Evolutionary conservation across 37 sponge, comb jelly and placozoan species (phyloP).

Genomic region (Axinella damicornis): DNA sequence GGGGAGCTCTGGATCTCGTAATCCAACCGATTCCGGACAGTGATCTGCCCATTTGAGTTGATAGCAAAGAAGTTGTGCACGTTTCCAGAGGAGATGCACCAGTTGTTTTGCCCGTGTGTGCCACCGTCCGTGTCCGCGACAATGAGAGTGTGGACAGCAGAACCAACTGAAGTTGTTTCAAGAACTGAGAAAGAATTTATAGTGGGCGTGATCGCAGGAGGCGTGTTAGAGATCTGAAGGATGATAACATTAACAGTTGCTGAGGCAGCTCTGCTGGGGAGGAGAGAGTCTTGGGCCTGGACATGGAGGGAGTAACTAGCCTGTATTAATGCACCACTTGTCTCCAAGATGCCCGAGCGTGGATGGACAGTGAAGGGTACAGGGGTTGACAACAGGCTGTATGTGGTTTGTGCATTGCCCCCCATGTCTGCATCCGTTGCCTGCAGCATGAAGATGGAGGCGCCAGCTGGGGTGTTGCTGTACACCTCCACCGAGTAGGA

Average conservation of each 20-base stretch:
- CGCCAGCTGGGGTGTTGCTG: conserved; percentile 46
- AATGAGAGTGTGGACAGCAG: not conserved
- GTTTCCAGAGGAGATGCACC: conserved; percentile 67
- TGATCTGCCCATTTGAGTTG: conserved; percentile 15
- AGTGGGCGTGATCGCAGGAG: conserved; percentile 20
- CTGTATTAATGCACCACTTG: not conserved
- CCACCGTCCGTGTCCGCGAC: conserved; percentile 28
- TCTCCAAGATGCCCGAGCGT: conserved; percentile 41
- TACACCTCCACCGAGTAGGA: conserved; percentile 60
- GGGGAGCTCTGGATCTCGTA: conserved; percentile 35
- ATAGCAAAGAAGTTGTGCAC: conserved; percentile 21
- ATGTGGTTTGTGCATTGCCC: conserved; percentile 21
- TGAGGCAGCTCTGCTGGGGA: not conserved
- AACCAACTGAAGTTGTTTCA: conserved; percentile 33
- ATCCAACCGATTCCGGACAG: conserved; percentile 9
- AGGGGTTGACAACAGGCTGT: not conserved
- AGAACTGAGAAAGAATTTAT: not conserved
- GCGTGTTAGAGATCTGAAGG: conserved; percentile 42
- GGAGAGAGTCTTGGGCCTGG: conserved; percentile 35
- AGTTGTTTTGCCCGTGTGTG: conserved; percentile 41
- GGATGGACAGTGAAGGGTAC: conserved; percentile 36
- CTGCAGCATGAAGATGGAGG: conserved; percentile 30
- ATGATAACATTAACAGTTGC: conserved; percentile 32
- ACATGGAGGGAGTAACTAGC: conserved; percentile 22
- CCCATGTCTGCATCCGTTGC: conserved; percentile 58